Evolutionary conservation across 2,797 vertebrate genomes (phyloP), one percentile per base, ranked within the genome.

Genomic region (Yasuhikotakia modesta): DNA sequence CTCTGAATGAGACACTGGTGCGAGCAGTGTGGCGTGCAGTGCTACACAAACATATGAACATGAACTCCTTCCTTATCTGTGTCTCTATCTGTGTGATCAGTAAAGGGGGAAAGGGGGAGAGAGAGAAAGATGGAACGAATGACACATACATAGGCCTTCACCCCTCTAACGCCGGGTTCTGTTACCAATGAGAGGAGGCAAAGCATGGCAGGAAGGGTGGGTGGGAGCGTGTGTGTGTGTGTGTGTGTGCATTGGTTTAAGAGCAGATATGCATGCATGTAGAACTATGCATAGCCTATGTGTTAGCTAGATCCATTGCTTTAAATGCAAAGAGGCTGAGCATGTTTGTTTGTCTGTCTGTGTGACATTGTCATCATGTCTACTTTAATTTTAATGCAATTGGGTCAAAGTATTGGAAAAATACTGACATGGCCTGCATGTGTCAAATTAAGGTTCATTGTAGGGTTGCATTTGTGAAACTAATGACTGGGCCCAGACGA

Each of bases 101-200:
- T 58, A 73, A 86, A 79, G 66, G 57, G 53, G 78, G 78, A 76
- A 46, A n/a, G 50, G 17, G 66, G 48, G 77, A 73, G 75, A 72
- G 61, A 81, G 76, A 55, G 77, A 76, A 60, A 61, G 75, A 39
- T 82, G 89, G 88, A 89, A 88, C 80, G 80, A 87, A 89, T 90
- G 89, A 91, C 90, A 89, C 87, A 88, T 79, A 4, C 85, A 82
- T 83, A 85, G 85, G 32, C 68, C 21, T 84, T 88, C 73, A 79
- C 81, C 87, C 79, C 82, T 79, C 83, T 70, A 82, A 79, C 46
- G 74, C 80, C 30, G 66, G 82, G 82, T 90, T 87, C 84, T 87
- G 85, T 90, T 90, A 89, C 89, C 87, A 86, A 80, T 79, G 79
- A 88, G 85, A 80, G 78, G 58, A 84, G 83, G 79, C 84, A 82